Base-by-base conservation (phyloP, 2,797 vertebrate species). In the Chelon auratus region DNA sequence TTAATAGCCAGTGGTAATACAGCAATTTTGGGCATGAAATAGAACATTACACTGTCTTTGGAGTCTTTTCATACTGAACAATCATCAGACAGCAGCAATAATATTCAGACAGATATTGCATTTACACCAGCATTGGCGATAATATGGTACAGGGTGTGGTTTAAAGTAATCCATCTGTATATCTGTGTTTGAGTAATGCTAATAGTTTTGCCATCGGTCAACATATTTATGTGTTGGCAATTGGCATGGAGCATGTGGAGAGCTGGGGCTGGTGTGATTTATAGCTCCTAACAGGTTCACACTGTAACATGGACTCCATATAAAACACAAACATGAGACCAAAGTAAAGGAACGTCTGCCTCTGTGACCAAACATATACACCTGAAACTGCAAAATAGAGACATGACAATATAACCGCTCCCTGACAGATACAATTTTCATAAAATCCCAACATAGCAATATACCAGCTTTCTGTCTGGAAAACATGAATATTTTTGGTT, bases 11-110 rank as follows among this genome's bases (percentile, higher is more conserved):
- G 65, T 18, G 60, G 42, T 33, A 61, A 55, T 37, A 76, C 36
- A 62, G 55, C 47, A 53, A 53, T 72, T 62, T 80, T 78, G 68
- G 57, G 62, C 37, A 54, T 62, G 48, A 62, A 40, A 57, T 59
- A 61, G 61, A 80, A 68, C 71, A 40, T 54, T 37, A n/a, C 36
- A 36, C 54, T 36, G n/a, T 24, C 58, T 66, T 45, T 33, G 33
- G 45, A 33, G 48, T 56, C 50, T 42, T 1, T 76, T 52, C 54
- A 48, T 6, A 24, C 52, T 14, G 2, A 62, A 59, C 53, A 57
- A 20, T 59, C 56, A 7, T 53, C 14, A 62, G 47, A 62, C 62
- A 62, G 62, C 62, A 63, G 57, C 43, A 47, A 22, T 26, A 55
- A 68, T 53, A 70, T 68, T 71, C 6, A 45, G 6, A 64, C 33